Percentiles rank a stretch among this genome's conserved stretches.
Conservation (phyloP, 2,113 vertebrate genomes). For the Poeciliopsis occidentalis region DNA sequence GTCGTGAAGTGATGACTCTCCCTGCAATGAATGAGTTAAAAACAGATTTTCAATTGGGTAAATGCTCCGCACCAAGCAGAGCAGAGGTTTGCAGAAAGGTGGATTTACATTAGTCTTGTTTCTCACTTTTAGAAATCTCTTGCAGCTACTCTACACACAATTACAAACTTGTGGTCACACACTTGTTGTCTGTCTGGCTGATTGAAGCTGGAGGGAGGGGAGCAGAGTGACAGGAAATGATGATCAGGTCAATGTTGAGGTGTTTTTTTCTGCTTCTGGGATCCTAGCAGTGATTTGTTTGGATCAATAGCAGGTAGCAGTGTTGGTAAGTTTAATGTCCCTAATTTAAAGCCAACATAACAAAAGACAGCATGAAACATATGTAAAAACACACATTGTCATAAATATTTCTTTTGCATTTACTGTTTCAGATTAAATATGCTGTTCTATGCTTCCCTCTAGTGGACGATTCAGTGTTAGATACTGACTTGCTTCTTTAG, state of each 20-base stretch:
- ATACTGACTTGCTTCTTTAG: background rate
- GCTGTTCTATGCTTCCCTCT: constrained; percentile 4
- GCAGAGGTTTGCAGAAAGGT: constrained; percentile 26
- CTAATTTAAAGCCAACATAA: constrained; percentile 29
- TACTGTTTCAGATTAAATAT: constrained; percentile 2
- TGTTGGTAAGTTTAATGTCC: constrained; percentile 28
- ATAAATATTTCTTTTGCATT: constrained; percentile 2
- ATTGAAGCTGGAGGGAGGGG: constrained; percentile 23
- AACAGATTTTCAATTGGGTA: constrained; percentile 11
- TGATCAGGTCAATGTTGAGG: constrained; percentile 15
- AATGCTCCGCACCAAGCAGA: constrained; percentile 29
- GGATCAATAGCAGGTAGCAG: constrained; percentile 29
- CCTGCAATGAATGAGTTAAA: constrained; percentile 11
- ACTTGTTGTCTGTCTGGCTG: constrained; percentile 30
- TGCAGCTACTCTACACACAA: constrained; percentile 49
- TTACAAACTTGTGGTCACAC: constrained; percentile 44
- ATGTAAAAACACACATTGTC: background rate
- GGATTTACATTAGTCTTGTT: constrained; percentile 10
- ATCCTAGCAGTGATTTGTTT: constrained; percentile 33
- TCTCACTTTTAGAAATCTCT: constrained; percentile 35
- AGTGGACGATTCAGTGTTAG: background rate
- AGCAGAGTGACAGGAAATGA: constrained; percentile 27
- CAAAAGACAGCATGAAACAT: background rate
- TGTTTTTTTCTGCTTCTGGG: constrained; percentile 41
- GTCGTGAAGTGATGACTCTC: constrained; percentile 24